These are phyloP conservation scores for Geotrupes spiniger DNA, from an alignment of 2,888 invertebrate genomes.

Conservation along the genomic window DNA sequence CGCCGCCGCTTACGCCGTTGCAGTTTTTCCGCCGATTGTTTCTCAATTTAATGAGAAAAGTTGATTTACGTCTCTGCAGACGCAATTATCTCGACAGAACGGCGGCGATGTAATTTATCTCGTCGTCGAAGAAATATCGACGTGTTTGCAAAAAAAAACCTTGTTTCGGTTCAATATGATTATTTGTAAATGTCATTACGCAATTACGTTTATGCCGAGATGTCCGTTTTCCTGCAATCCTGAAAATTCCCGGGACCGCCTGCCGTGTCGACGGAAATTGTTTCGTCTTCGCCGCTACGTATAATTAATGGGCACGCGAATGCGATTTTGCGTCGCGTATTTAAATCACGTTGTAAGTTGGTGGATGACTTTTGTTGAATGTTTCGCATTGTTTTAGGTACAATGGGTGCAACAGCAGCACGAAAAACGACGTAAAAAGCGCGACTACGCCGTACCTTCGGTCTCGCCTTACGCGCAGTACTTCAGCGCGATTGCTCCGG, in stretches of 20 bases:
- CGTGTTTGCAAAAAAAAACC: too few species aligned
- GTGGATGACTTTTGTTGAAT: slow-evolving; percentile 6
- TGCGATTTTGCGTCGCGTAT: background rate
- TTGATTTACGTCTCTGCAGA: too few species aligned
- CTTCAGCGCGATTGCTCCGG: slow-evolving; percentile 51
- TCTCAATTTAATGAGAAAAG: too few species aligned
- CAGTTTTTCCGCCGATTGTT: too few species aligned
- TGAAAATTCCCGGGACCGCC: too few species aligned
- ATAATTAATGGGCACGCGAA: background rate
- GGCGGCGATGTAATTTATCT: background rate
- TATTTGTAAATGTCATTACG: too few species aligned
- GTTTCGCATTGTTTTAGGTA: slow-evolving; percentile 58
- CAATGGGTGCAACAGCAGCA: slow-evolving; percentile 95
- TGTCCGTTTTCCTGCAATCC: too few species aligned
- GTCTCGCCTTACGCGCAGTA: slow-evolving; percentile 53
- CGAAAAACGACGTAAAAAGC: slow-evolving; percentile 81
- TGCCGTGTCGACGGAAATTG: too few species aligned
- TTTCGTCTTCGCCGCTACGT: background rate
- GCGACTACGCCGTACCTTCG: slow-evolving; percentile 69
- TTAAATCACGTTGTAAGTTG: background rate
- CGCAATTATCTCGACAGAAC: too few species aligned
- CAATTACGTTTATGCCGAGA: too few species aligned
- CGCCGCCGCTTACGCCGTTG: too few species aligned
- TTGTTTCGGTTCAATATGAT: too few species aligned
- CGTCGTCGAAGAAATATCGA: background rate